Percentiles rank a stretch among this genome's conserved stretches.
Conservation (phyloP, 2,113 vertebrate genomes). For the Rallus limicola region DNA sequence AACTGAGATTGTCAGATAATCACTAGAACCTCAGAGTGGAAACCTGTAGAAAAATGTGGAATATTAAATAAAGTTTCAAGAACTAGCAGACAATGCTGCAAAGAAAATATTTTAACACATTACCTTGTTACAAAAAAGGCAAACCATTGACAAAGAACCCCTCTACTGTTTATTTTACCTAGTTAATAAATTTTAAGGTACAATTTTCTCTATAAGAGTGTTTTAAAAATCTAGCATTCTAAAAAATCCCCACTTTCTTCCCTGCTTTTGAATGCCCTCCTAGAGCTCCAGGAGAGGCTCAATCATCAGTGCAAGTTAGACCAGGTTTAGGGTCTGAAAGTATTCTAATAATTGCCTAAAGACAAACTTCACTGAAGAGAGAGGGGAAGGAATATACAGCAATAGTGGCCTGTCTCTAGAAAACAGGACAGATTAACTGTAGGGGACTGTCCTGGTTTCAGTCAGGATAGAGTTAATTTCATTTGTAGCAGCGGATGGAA, state of each 20-base stretch:
- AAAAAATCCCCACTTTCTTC: neutral
- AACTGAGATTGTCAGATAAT: neutral
- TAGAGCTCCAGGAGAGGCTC: neutral
- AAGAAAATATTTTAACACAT: neutral
- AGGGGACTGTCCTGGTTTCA: too few relatives aligned
- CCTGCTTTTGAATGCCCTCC: neutral
- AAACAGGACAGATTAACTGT: neutral
- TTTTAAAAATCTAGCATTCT: neutral
- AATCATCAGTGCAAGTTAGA: neutral
- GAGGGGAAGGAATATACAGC: neutral
- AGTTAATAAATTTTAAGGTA: neutral
- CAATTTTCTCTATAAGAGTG: neutral
- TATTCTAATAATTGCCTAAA: neutral
- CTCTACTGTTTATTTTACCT: neutral
- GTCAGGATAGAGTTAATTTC: too few relatives aligned
- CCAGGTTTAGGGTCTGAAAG: neutral
- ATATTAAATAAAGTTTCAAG: neutral
- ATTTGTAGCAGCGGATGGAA: too few relatives aligned
- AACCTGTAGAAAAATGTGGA: neutral
- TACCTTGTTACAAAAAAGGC: neutral
- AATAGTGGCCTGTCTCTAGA: neutral
- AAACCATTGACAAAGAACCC: neutral
- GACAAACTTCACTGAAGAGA: neutral
- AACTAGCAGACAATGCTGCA: neutral
- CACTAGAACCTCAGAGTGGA: neutral